phyloP scores from a whole-genome alignment of 2,797 vertebrate species.

The Gobionotothen gibberifrons region DNA sequence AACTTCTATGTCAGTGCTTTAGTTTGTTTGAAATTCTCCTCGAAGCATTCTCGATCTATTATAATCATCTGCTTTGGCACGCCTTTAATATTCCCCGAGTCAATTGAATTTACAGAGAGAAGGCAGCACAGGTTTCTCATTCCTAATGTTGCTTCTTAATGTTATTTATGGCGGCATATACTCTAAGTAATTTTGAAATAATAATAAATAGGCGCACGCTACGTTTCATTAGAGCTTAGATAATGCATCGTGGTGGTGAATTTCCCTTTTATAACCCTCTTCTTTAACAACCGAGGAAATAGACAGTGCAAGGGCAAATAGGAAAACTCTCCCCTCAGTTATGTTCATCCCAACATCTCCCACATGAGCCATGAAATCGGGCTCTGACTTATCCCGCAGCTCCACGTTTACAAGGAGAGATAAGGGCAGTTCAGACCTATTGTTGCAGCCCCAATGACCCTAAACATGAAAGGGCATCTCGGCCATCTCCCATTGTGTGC shows the following conservation, averaged over 20 bases:
- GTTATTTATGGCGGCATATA: slow-evolving; percentile 56
- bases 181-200: slow-evolving; percentile 53
- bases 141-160: slow-evolving; percentile 54
- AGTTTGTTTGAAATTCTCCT: slow-evolving; percentile 25
- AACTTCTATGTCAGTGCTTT: slow-evolving; percentile 47
- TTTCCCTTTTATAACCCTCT: slow-evolving; percentile 43
- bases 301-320: slow-evolving; percentile 56
- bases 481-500: slow-evolving; percentile 74
- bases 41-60: slow-evolving; percentile 27
- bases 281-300: slow-evolving; percentile 47
- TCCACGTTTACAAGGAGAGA: slow-evolving; percentile 77
- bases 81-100: slow-evolving; percentile 59
- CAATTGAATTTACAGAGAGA: slow-evolving; percentile 58
- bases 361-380: slow-evolving; percentile 67
- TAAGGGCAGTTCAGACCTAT: slow-evolving; percentile 76
- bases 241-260: slow-evolving; percentile 23
- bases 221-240: slow-evolving; percentile 31
- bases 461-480: slow-evolving; percentile 76
- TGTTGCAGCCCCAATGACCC: slow-evolving; percentile 75
- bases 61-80: slow-evolving; percentile 46
- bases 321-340: slow-evolving; percentile 47
- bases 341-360: slow-evolving; percentile 61
- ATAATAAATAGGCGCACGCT: slow-evolving; percentile 54
- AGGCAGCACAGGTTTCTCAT: slow-evolving; percentile 32
- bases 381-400: slow-evolving; percentile 66